Conservation (phyloP, 92 coral and sea anemone genomes). For the Nematostella vectensis region DNA sequence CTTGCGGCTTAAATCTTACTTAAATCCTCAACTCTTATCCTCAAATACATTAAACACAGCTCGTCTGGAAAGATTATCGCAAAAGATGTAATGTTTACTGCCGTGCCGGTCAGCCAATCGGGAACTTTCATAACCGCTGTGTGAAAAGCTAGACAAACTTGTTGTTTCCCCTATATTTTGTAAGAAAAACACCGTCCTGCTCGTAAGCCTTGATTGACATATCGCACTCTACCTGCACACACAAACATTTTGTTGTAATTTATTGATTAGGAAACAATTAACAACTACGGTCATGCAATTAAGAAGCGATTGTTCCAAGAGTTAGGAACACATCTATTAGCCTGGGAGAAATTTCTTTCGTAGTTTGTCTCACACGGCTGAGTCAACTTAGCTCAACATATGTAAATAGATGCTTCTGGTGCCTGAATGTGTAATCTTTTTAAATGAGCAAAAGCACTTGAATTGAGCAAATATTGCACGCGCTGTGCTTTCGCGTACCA, state of each 20-base stretch:
- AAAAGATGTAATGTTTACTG: no score
- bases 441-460: not conserved
- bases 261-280: constrained; percentile 91
- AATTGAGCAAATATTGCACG: constrained; percentile 11
- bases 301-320: constrained; percentile 73
- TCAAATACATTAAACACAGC: not conserved
- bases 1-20: constrained; percentile 1
- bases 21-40: constrained; percentile 1
- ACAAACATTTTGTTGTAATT: constrained; percentile 83
- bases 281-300: constrained; percentile 85
- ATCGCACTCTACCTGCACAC: constrained; percentile 56
- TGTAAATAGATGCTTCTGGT: no score
- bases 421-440: not conserved
- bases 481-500: constrained; percentile 27
- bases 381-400: no score
- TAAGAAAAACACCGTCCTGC: no score
- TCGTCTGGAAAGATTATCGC: no score
- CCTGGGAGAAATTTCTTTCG: no score
- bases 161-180: no score
- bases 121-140: no score
- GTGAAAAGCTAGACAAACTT: no score
- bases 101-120: no score
- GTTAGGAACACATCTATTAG: constrained; percentile 55
- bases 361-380: no score
- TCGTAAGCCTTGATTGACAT: constrained; percentile 89